Base-by-base conservation (phyloP, 2,113 vertebrate species). In the Sceloporus tristichus region DNA sequence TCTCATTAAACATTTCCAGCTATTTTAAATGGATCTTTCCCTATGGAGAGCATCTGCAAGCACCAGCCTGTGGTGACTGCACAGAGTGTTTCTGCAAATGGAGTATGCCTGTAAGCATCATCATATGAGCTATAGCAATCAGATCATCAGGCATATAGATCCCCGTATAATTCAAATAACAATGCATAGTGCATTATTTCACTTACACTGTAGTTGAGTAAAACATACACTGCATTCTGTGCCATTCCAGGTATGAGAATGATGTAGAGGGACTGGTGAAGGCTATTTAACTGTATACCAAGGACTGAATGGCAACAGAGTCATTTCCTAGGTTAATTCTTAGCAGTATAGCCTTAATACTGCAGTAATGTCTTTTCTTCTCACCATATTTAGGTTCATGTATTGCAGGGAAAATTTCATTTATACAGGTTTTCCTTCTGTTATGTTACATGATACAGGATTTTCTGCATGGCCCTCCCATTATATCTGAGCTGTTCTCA, bases 21-120 rank as follows among this genome's bases (percentile, higher is more conserved):
- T 88, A 21, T 76, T 88, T 59, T 38, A 87, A 87, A 87, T 82
- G 29, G 65, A 27, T 76, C 40, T 88, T 82, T 53, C 19, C 71
- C 56, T 65, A 65, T 53, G 62, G 27, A 83, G 9, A 88, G 54
- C 42, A 76, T 82, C 59, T 62, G 42, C 29, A 77, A 82, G 38
- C 11, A 38, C 23, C 14, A 83, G 7, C 48, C 59, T 54, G 2
- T 68, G 18, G 68, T 21, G 70, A 29, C 54, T 56, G 23, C 25
- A 74, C 70, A 38, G 48, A 85, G 70, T 27, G 59, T 75, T 27
- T 53, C 62, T 88, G 59, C 21, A 88, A 88, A 76, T 83, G 59
- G 34, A 54, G 14, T 66, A 21, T 54, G 40, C 18, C 70, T 87
- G 21, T 25, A 38, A 82, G 38, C 18, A 76, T 34, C 7, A 76